These are phyloP conservation scores for Eupithecia dodoneata DNA, from an alignment of 2,888 invertebrate species.

Conservation along the genomic window DNA sequence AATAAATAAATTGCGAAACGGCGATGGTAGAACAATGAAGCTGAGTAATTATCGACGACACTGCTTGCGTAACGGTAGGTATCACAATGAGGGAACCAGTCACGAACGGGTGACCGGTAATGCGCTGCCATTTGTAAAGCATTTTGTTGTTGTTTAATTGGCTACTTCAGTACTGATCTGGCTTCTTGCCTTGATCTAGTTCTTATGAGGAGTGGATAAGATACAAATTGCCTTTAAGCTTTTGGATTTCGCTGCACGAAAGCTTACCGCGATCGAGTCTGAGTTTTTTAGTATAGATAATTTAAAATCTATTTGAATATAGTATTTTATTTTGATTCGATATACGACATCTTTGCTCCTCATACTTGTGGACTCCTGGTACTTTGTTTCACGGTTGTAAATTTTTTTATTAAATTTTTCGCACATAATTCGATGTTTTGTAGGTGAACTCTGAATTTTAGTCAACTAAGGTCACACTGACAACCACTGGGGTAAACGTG, in stretches of 20 bases:
- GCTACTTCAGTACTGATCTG: conserved; percentile 25
- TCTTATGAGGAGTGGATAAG: neutral
- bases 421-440: neutral
- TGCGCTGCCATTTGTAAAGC: conserved; percentile 54
- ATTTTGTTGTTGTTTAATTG: conserved; percentile 43
- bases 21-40: conserved; percentile 55
- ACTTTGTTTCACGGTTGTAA: neutral
- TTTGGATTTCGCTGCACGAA: neutral
- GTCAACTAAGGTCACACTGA: neutral
- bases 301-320: neutral
- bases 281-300: neutral
- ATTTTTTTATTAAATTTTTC: neutral
- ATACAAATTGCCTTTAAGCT: conserved; percentile 2
- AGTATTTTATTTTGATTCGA: neutral
- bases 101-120: conserved; percentile 46
- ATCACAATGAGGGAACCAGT: conserved; percentile 48
- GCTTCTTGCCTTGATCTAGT: neutral
- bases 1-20: conserved; percentile 38
- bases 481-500: too few relatives aligned
- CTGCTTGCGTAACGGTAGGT: conserved; percentile 59
- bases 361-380: neutral
- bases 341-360: neutral
- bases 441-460: neutral
- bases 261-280: neutral
- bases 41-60: conserved; percentile 67